Evolutionary conservation across 2,888 invertebrate genomes (phyloP), one percentile per base, ranked within the genome.

Genomic region (Callinectes sapidus): DNA sequence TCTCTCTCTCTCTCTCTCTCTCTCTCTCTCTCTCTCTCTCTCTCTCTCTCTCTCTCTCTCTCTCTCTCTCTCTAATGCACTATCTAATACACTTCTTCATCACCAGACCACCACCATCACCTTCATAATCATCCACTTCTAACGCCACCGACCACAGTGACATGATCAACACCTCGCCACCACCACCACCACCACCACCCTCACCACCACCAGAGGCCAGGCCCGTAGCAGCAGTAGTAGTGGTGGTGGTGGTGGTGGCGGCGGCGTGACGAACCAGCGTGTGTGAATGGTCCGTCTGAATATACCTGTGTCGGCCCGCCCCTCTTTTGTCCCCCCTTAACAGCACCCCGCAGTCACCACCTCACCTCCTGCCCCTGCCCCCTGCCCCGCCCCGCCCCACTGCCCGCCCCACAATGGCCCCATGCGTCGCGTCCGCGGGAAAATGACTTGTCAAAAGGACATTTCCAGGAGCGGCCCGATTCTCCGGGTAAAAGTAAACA

Each of bases 361-460:
- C 71, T 28, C 71, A 71, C 71, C 71, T 28, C 71, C 71, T 71
- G 71, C 71, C 23, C 28, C 71, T n/a, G 71, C 28, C 28, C 28
- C 71, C 71, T 28, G 71, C 28, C 71, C 71, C 28, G 71, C 71
- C 71, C 28, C 71, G n/a, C n/a, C n/a, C 28, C 71, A 71, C 10
- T 28, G 23, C 71, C 5, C n/a, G n/a, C 6, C 28, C 71, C n/a
- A 71, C 71, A 71, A 71, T 71, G 71, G n/a, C n/a, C 28, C n/a
- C n/a, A n/a, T 28, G 71, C 23, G 71, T 71, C n/a, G 71, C 71
- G 71, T 71, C 71, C 71, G 71, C 71, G 71, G 71, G 71, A 71
- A 71, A 71, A 28, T 71, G 71, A 71, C 71, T 71, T 71, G 71
- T 71, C 71, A 71, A 71, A 71, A 71, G 71, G 71, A 8, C 28